Evolutionary conservation across 92 coral and sea anemone species (phyloP).

Genomic region (Palythoa heliodiscus): DNA sequence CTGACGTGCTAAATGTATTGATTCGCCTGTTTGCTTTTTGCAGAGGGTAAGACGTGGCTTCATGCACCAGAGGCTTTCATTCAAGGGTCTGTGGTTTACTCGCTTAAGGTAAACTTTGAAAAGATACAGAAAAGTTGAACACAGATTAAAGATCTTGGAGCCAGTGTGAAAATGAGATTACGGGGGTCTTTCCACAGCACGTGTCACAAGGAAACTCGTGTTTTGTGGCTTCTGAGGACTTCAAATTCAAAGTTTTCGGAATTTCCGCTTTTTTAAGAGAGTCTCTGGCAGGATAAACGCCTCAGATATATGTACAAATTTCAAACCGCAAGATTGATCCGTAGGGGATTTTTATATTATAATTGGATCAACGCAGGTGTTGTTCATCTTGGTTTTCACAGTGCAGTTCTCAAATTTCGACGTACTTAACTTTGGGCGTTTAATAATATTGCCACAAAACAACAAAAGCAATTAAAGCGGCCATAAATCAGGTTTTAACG

Average conservation of each 20-base stretch:
- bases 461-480: background rate
- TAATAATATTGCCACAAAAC: background rate
- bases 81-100: slow-evolving; percentile 73
- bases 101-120: slow-evolving; percentile 75
- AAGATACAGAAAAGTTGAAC: background rate
- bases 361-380: background rate
- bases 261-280: background rate
- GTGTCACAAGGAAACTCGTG: slow-evolving; percentile 3
- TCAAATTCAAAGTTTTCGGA: background rate
- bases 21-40: background rate
- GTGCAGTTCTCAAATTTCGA: slow-evolving; percentile 1
- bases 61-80: slow-evolving; percentile 84
- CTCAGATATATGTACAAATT: background rate
- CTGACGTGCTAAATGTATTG: background rate
- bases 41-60: slow-evolving; percentile 84
- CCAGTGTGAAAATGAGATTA: background rate
- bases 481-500: background rate
- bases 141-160: background rate
- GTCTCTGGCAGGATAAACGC: background rate
- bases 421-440: background rate
- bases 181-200: background rate
- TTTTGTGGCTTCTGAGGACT: background rate
- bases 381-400: background rate
- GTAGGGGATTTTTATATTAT: background rate
- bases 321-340: background rate